Base-by-base conservation (phyloP, 2,797 vertebrate species). In the Silurus aristotelis region DNA sequence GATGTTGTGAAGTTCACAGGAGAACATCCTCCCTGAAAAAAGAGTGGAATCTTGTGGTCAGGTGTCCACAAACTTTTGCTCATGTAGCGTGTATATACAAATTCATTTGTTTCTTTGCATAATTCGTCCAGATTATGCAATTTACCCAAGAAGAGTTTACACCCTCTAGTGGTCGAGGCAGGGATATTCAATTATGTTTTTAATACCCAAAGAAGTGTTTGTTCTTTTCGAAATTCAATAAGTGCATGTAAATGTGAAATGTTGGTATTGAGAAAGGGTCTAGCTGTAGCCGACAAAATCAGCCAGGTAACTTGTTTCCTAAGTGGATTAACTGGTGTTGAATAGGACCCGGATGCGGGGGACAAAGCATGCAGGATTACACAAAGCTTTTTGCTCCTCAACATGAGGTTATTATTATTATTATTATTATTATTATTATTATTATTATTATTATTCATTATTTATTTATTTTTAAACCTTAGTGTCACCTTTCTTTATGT, bases 331-430 rank as follows among this genome's bases (percentile, higher is more conserved):
- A 90, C 89, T 83, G 87, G 63, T 61, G 89, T 61, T 90, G 87
- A 89, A 90, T 87, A 78, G 82, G 91, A 87, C 89, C 88, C 48
- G 67, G 83, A 87, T 90, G 89, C 92, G 86, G 92, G 88, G 89
- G 87, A 89, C 82, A 67, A 85, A 89, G 92, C 91, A 91, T 90
- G 88, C 87, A 89, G 92, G 93, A 95, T 95, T 95, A 94, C 93
- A 94, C 89, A 90, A 83, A 88, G 91, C 90, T 94, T 93, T 93
- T 89, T 89, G 90, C 89, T 83, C 78, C 90, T 83, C 91, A 91
- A 93, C 93, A 92, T 92, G 93, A 93, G 93, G 60, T 95, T 90
- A 38, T 90, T 22, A 31, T 67, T 55, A 85, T 91, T 25, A 90
- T 89, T 52, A 52, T 7, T 7, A 38, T 38, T 38, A 38, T 19